Conservation (phyloP, 2,888 invertebrate species). For the Latrodectus hesperus region DNA sequence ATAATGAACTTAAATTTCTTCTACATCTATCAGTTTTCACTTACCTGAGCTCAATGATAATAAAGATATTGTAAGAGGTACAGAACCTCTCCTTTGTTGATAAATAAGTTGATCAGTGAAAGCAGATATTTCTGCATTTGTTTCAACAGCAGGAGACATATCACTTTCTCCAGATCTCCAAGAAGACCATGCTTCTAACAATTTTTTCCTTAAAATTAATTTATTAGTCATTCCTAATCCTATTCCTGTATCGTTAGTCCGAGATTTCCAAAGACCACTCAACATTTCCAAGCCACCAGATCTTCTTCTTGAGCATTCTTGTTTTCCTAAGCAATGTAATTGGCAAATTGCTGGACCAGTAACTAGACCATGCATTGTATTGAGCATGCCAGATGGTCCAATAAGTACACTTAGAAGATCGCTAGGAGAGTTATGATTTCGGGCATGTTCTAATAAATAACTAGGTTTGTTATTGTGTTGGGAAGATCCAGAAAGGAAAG, state of each 20-base stretch:
- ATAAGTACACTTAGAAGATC: constrained; percentile 69
- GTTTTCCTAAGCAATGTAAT: constrained; percentile 19
- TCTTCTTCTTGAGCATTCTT: constrained; percentile 54
- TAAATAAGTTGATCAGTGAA: constrained; percentile 39
- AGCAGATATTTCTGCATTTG: constrained; percentile 55
- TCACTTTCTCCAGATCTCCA: constrained; percentile 53
- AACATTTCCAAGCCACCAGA: constrained; percentile 68
- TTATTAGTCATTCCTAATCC: constrained; percentile 40
- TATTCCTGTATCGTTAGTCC: constrained; percentile 46
- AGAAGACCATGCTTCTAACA: constrained; percentile 56
- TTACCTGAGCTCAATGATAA: constrained; percentile 61
- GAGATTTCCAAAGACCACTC: constrained; percentile 62
- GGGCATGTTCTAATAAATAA: constrained; percentile 39
- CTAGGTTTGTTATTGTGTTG: constrained; percentile 24
- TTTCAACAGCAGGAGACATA: constrained; percentile 14
- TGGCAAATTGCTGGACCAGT: constrained; percentile 41
- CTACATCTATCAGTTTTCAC: constrained; percentile 9
- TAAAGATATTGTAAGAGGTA: constrained; percentile 61
- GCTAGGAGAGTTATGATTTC: constrained; percentile 47
- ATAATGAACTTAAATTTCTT: no score
- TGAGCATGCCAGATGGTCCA: constrained; percentile 65
- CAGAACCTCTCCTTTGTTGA: constrained; percentile 66
- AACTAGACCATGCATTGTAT: constrained; percentile 57
- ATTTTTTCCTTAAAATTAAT: constrained; percentile 44
- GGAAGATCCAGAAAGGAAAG: constrained; percentile 18